phyloP scores from a whole-genome alignment of 2,888 invertebrate genomes.

The Pandemis heparana region DNA sequence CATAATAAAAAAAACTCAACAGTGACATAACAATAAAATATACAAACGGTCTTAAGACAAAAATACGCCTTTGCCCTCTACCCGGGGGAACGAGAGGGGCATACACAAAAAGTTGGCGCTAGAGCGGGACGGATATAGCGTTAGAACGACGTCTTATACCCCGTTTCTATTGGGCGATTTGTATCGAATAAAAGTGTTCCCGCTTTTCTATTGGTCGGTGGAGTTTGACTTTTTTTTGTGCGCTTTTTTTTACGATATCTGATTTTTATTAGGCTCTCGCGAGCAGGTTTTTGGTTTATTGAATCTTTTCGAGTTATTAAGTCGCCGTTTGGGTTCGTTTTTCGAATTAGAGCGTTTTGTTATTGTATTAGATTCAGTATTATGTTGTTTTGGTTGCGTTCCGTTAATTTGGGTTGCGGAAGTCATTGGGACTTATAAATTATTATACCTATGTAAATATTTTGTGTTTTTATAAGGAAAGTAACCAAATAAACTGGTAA shows the following conservation, averaged over 20 bases:
- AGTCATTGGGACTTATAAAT: background rate
- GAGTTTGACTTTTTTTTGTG: slow-evolving; percentile 55
- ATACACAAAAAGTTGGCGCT: slow-evolving; percentile 48
- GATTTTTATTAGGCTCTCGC: slow-evolving; percentile 71
- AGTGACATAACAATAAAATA: slow-evolving; percentile 48
- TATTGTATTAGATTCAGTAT: slow-evolving; percentile 7
- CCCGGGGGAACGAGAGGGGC: slow-evolving; percentile 45
- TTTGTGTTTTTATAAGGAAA: no score
- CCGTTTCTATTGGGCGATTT: slow-evolving; percentile 66
- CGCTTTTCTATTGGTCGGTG: slow-evolving; percentile 57
- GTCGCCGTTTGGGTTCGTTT: slow-evolving; percentile 44
- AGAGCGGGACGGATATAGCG: slow-evolving; percentile 63
- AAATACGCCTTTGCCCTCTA: slow-evolving; percentile 46
- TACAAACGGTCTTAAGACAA: slow-evolving; percentile 53
- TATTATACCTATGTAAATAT: no score
- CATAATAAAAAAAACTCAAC: slow-evolving; percentile 54
- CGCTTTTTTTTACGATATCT: slow-evolving; percentile 65
- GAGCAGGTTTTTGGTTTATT: slow-evolving; percentile 62
- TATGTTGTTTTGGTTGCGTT: background rate
- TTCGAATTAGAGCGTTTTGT: slow-evolving; percentile 29
- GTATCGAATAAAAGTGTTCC: slow-evolving; percentile 67
- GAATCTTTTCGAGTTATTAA: slow-evolving; percentile 58
- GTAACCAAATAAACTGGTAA: no score
- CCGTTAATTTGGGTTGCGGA: background rate
- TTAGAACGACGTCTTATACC: slow-evolving; percentile 62